phyloP scores from a whole-genome alignment of 1,140 invertebrate species.

The Diorhabda sublineata region DNA sequence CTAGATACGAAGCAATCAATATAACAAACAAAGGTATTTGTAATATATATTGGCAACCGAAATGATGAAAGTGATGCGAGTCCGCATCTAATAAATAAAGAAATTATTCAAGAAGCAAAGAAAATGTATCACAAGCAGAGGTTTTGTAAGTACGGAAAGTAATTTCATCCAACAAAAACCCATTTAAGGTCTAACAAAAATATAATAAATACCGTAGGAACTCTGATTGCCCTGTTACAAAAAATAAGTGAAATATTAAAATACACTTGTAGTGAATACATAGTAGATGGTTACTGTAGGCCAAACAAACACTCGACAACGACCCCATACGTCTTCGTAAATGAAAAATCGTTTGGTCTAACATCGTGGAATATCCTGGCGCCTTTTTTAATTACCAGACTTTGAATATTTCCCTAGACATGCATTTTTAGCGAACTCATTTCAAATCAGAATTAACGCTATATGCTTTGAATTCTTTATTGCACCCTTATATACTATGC shows the following conservation, averaged over 20 bases:
- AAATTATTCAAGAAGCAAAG: slow-evolving; percentile 33
- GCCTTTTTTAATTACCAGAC: slow-evolving; percentile 36
- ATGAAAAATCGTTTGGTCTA: slow-evolving; percentile 9
- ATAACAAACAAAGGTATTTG: slow-evolving; percentile 18
- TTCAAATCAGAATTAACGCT: slow-evolving; percentile 33
- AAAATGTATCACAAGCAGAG: slow-evolving; percentile 30
- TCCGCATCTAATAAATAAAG: slow-evolving; percentile 20
- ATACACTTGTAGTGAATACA: slow-evolving; percentile 20
- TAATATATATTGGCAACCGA: slow-evolving; percentile 13
- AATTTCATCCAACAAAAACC: slow-evolving; percentile 38
- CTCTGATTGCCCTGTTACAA: slow-evolving; percentile 35
- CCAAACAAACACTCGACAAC: slow-evolving; percentile 8
- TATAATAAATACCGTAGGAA: slow-evolving; percentile 36
- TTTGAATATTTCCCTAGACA: slow-evolving; percentile 34
- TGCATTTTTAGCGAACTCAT: slow-evolving; percentile 35
- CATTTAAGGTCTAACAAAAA: slow-evolving; percentile 38
- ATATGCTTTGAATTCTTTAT: slow-evolving; percentile 31
- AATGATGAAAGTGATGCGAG: slow-evolving; percentile 16
- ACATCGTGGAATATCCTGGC: slow-evolving; percentile 22
- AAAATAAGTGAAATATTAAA: slow-evolving; percentile 41
- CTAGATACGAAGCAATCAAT: slow-evolving; percentile 19
- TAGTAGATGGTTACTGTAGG: slow-evolving; percentile 19
- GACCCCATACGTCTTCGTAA: not conserved
- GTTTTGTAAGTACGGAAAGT: slow-evolving; percentile 31
- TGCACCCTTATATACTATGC: slow-evolving; percentile 17